Percentiles rank a stretch among this genome's conserved stretches.
These are phyloP conservation scores for Girardia tigrina DNA, from an alignment of 2,888 invertebrate species.

Conservation along the genomic window DNA sequence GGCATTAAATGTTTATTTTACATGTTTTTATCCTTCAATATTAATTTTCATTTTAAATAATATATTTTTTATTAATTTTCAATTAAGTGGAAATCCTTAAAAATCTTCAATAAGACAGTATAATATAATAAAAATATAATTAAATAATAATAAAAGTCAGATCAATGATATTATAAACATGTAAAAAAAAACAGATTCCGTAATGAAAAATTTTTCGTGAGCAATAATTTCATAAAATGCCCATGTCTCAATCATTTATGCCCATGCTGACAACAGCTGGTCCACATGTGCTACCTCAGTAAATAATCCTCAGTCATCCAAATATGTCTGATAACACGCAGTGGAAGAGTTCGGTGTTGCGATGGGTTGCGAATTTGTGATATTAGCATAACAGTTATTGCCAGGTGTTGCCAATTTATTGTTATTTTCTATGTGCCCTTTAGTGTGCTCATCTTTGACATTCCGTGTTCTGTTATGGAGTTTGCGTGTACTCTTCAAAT, in stretches of 20 bases:
- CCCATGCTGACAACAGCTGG: not conserved
- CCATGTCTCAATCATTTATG: slow-evolving; percentile 13
- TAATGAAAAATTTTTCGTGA: not conserved
- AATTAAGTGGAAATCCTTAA: too few relatives aligned
- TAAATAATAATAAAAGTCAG: too few relatives aligned
- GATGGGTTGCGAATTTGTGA: slow-evolving; percentile 15
- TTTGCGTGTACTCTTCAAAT: slow-evolving; percentile 9
- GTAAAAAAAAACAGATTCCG: too few relatives aligned
- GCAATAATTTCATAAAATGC: not conserved
- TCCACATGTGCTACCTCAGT: slow-evolving; percentile 1
- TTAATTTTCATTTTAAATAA: too few relatives aligned
- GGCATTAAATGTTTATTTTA: too few relatives aligned
- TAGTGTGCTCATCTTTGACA: slow-evolving; percentile 13
- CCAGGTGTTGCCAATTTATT: slow-evolving; percentile 19
- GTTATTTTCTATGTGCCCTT: not conserved
- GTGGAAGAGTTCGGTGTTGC: not conserved
- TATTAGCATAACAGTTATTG: slow-evolving; percentile 10
- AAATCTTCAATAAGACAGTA: too few relatives aligned
- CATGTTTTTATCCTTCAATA: too few relatives aligned
- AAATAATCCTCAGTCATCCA: slow-evolving; percentile 18
- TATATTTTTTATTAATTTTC: too few relatives aligned
- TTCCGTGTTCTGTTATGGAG: not conserved
- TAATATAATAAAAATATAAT: too few relatives aligned
- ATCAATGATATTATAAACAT: too few relatives aligned
- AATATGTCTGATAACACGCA: slow-evolving; percentile 16